Evolutionary conservation across 2,797 vertebrate species (phyloP), one percentile per base, ranked within the genome.

Genomic region (Xyrichtys novacula): DNA sequence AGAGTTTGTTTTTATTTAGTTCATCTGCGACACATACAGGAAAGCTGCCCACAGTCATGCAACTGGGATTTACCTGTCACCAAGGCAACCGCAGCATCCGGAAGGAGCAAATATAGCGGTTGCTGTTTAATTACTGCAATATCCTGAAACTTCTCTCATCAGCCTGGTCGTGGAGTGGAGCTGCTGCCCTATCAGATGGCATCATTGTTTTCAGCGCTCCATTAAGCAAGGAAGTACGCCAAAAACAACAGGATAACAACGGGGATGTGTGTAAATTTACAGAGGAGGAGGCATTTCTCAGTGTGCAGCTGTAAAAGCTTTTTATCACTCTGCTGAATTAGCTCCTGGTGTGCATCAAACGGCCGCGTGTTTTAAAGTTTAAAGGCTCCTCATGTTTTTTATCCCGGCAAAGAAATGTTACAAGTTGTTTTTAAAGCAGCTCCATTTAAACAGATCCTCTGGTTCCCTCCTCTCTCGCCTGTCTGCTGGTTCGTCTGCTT

Each of bases 1-100:
- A 83, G 75, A 75, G 71, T 85, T 88, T 85, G 83, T 89, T 90
- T 92, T 88, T 87, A 88, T 92, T 91, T 84, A 87, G 83, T 72
- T 84, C 69, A 64, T 81, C 78, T 84, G 86, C 76, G 61, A 86
- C 87, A 89, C 57, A 84, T 88, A 89, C 81, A 87, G 88, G 84
- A 90, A 92, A 65, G 76, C 76, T 80, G 56, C 76, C 88, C 85
- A 77, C 88, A 89, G 80, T 73, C 84, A 81, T 80, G 84, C 88
- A 68, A 65, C 60, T 38, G 58, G 70, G 77, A 86, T 83, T 71
- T 57, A 85, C 74, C 88, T 80, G 81, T 86, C 80, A 47, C 65
- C 6, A 50, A 71, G 55, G 55, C 74, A 74, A 19, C 76, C 58
- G 20, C 71, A 73, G 64, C 71, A 80, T 77, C 71, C 56, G 71